These are phyloP conservation scores for Psix sp. DNA, from an alignment of 1,140 invertebrate species.

Conservation along the genomic window DNA sequence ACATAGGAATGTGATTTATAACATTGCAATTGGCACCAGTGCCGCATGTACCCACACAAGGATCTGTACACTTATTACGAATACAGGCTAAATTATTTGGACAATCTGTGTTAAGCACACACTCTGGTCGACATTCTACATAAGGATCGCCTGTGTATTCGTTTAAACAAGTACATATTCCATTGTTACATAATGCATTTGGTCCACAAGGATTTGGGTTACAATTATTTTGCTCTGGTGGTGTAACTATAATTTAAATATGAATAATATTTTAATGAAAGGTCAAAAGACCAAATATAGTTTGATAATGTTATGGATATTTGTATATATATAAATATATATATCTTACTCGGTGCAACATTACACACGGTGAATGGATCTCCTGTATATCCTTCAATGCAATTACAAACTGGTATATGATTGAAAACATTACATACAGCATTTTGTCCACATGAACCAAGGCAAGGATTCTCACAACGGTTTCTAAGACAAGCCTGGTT, in stretches of 20 bases:
- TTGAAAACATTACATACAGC: slow-evolving; percentile 79
- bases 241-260: slow-evolving; percentile 4
- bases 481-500: slow-evolving; percentile 82
- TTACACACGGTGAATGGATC: slow-evolving; percentile 57
- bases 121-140: slow-evolving; percentile 82
- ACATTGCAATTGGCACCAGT: slow-evolving; percentile 82
- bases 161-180: slow-evolving; percentile 73
- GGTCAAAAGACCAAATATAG: too few relatives aligned
- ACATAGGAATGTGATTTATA: slow-evolving; percentile 83
- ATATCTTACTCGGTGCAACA: slow-evolving; percentile 70
- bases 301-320: too few relatives aligned
- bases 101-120: slow-evolving; percentile 82
- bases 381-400: slow-evolving; percentile 76
- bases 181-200: slow-evolving; percentile 78
- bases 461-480: slow-evolving; percentile 79
- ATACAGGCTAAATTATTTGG: slow-evolving; percentile 80
- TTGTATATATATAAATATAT: neutral
- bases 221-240: slow-evolving; percentile 4
- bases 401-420: slow-evolving; percentile 79
- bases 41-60: slow-evolving; percentile 83
- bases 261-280: slow-evolving; percentile 1
- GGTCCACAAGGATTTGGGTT: slow-evolving; percentile 72
- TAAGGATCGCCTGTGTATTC: slow-evolving; percentile 76
- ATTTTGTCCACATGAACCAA: slow-evolving; percentile 79
- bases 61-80: slow-evolving; percentile 82